A percentile compares a stretch with the other conserved stretches of the same genome.
These are phyloP conservation scores for Ostrea denselamellosa DNA, from an alignment of 1,140 invertebrate species.

Conservation along the genomic window DNA sequence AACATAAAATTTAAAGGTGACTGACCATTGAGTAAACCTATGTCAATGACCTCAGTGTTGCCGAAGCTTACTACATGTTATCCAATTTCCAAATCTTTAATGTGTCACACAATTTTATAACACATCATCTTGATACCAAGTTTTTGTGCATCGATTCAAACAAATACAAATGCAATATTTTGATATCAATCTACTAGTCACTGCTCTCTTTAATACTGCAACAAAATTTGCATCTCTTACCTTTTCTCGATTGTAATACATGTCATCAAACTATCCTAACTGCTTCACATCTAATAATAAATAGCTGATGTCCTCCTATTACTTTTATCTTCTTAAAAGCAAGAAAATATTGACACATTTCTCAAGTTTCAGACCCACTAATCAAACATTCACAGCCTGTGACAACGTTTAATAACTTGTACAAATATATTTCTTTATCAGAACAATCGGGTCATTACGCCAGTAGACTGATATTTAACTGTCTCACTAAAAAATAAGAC, in stretches of 20 bases:
- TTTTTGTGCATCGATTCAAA: no score
- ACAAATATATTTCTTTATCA: conserved; percentile 14
- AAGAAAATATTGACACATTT: not conserved
- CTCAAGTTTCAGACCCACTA: not conserved
- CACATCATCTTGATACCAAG: no score
- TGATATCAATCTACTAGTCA: not conserved
- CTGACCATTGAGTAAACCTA: not conserved
- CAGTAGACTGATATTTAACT: not conserved
- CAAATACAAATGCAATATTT: no score
- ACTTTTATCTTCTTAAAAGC: not conserved
- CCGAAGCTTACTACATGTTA: not conserved
- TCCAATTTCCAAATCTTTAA: not conserved
- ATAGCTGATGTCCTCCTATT: not conserved
- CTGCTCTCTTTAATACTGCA: not conserved
- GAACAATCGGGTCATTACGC: not conserved
- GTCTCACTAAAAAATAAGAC: not conserved
- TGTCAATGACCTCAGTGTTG: not conserved
- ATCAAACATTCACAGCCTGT: not conserved
- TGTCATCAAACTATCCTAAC: no score
- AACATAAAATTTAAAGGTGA: not conserved
- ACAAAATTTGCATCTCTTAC: not conserved
- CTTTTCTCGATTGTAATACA: not conserved
- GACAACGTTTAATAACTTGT: conserved; percentile 8
- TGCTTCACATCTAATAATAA: not conserved
- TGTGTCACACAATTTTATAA: no score